A percentile compares a stretch with the other conserved stretches of the same genome.
Conservation (phyloP, 2,113 vertebrate species). For the Urocynchramus pylzowi region DNA sequence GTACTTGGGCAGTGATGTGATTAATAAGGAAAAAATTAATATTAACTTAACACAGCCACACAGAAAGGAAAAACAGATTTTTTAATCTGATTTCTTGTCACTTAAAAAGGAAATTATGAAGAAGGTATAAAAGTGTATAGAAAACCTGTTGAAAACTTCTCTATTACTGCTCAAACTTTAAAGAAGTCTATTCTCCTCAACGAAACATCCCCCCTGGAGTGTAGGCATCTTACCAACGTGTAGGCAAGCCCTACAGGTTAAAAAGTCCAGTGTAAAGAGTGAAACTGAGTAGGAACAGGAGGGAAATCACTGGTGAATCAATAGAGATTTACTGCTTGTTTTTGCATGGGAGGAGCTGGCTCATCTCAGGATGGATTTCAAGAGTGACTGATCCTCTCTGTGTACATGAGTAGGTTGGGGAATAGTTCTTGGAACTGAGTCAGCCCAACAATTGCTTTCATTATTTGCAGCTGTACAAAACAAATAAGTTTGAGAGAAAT, state of each 20-base stretch:
- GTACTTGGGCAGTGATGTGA: neutral
- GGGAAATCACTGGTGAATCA: neutral
- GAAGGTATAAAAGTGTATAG: neutral
- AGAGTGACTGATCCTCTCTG: neutral
- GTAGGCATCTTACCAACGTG: neutral
- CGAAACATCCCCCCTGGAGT: neutral
- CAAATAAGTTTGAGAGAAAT: constrained; percentile 11
- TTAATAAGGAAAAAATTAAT: neutral
- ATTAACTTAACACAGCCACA: neutral
- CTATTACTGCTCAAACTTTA: neutral
- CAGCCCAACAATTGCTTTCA: constrained; percentile 29
- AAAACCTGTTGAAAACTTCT: neutral
- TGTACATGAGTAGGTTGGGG: neutral
- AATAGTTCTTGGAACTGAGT: constrained; percentile 29
- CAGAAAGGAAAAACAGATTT: neutral
- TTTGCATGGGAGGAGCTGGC: neutral
- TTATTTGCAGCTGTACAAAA: constrained; percentile 50
- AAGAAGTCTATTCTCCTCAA: neutral
- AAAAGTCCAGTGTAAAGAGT: neutral
- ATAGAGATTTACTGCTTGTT: neutral
- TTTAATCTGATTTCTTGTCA: neutral
- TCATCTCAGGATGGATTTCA: neutral
- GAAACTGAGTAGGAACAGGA: neutral
- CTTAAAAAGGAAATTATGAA: neutral
- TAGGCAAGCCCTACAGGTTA: neutral